Percentiles rank a stretch among this genome's conserved stretches.
These are phyloP conservation scores for Caiman crocodilus DNA, from an alignment of 2,797 vertebrate species.

Conservation along the genomic window DNA sequence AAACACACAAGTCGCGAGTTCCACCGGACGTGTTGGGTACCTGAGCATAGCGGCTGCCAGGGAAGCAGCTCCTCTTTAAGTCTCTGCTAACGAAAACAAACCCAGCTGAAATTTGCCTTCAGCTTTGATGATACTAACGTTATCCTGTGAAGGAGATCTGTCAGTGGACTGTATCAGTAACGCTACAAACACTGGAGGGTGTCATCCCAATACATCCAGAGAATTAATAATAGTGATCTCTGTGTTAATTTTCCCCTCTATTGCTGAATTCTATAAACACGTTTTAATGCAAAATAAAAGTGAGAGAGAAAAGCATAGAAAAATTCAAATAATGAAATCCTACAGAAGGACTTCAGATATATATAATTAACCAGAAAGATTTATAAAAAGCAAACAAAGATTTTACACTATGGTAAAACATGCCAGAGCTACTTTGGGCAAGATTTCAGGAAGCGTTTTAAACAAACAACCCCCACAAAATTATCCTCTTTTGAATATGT, in stretches of 20 bases:
- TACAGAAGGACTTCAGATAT: neutral
- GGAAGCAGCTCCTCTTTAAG: neutral
- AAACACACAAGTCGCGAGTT: neutral
- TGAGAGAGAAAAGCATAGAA: neutral
- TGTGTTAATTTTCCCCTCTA: neutral
- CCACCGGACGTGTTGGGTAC: neutral
- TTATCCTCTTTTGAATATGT: neutral
- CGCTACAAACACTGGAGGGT: neutral
- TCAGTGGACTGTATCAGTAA: neutral
- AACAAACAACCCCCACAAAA: neutral
- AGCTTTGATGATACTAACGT: neutral
- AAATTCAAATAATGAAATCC: neutral
- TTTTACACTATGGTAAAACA: too few relatives aligned
- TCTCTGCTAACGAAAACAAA: conserved; percentile 8
- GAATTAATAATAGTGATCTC: neutral
- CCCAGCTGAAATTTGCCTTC: neutral
- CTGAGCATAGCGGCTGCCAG: neutral
- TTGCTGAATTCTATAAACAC: too few relatives aligned
- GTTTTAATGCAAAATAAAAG: too few relatives aligned
- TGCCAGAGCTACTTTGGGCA: neutral
- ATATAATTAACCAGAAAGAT: neutral
- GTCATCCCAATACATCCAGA: neutral
- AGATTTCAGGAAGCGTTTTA: neutral
- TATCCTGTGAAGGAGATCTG: neutral
- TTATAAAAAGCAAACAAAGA: neutral